Evolutionary conservation across 2,888 invertebrate genomes (phyloP).

Genomic region (Cephonodes hylas): DNA sequence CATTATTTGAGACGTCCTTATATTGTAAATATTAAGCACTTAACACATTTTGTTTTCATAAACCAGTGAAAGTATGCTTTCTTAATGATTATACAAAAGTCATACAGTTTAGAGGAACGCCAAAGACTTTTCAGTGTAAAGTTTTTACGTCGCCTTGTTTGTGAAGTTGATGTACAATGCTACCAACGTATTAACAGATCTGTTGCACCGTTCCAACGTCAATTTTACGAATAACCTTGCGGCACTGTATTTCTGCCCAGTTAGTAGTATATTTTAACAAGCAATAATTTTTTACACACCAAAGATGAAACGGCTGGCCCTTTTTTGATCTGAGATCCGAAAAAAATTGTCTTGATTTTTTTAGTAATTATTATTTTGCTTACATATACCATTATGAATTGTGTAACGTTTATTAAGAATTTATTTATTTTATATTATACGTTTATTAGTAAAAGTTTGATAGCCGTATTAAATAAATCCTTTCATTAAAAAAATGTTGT

Average conservation of each 20-base stretch:
- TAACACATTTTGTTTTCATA: conserved; percentile 16
- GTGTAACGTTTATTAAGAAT: too few relatives aligned
- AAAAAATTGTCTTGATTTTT: too few relatives aligned
- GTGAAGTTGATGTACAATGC: not conserved
- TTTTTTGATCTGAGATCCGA: conserved; percentile 12
- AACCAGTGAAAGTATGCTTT: conserved; percentile 40
- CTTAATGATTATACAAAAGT: conserved; percentile 48
- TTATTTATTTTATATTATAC: too few relatives aligned
- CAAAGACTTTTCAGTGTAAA: conserved; percentile 61
- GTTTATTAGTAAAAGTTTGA: too few relatives aligned
- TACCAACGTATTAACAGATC: not conserved
- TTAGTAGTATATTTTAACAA: not conserved
- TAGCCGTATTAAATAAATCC: too few relatives aligned
- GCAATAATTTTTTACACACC: conserved; percentile 18
- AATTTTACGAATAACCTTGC: conserved; percentile 3
- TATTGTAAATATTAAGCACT: conserved; percentile 32
- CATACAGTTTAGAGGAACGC: conserved; percentile 79
- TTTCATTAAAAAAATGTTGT: too few relatives aligned
- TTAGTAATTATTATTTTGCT: too few relatives aligned
- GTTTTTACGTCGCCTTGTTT: conserved; percentile 7
- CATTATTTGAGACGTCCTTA: conserved; percentile 40
- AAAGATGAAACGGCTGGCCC: conserved; percentile 2
- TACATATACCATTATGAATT: too few relatives aligned
- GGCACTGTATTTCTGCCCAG: conserved; percentile 4
- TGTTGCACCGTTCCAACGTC: not conserved